These are phyloP conservation scores for Cataglyphis cursor DNA, from an alignment of 2,888 invertebrate genomes.

Conservation along the genomic window DNA sequence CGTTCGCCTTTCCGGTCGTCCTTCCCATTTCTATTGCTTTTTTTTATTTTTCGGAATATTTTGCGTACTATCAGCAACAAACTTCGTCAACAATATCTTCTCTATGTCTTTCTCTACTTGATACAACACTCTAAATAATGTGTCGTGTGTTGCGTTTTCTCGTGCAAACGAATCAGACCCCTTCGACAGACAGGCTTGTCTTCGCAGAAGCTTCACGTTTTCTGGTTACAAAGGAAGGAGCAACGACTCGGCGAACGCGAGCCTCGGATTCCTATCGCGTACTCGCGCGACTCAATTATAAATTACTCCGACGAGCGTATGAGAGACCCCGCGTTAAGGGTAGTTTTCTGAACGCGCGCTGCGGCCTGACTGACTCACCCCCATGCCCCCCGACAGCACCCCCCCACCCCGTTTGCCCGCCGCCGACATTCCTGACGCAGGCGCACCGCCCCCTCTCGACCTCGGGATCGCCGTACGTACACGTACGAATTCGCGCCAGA, in stretches of 20 bases:
- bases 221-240: not conserved
- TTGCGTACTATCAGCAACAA: not conserved
- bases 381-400: constrained; percentile 79
- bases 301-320: constrained; percentile 65
- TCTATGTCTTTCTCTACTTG: not conserved
- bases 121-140: constrained; percentile 18
- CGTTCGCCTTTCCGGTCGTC: not conserved
- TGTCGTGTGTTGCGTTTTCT: constrained; percentile 10
- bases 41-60: not conserved
- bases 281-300: constrained; percentile 61
- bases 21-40: constrained; percentile 13
- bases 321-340: constrained; percentile 81
- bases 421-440: constrained; percentile 68
- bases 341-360: constrained; percentile 86
- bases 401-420: constrained; percentile 62
- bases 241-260: constrained; percentile 7
- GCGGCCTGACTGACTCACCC: constrained; percentile 87
- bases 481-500: constrained; percentile 78
- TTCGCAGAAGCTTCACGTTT: constrained; percentile 15
- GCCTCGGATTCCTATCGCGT: constrained; percentile 37
- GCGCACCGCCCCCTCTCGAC: constrained; percentile 70
- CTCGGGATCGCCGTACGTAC: constrained; percentile 59
- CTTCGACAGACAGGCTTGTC: not conserved
- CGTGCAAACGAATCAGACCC: not conserved
- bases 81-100: not conserved